Conservation (phyloP, 1,140 invertebrate species). For the Drosophila varians region DNA sequence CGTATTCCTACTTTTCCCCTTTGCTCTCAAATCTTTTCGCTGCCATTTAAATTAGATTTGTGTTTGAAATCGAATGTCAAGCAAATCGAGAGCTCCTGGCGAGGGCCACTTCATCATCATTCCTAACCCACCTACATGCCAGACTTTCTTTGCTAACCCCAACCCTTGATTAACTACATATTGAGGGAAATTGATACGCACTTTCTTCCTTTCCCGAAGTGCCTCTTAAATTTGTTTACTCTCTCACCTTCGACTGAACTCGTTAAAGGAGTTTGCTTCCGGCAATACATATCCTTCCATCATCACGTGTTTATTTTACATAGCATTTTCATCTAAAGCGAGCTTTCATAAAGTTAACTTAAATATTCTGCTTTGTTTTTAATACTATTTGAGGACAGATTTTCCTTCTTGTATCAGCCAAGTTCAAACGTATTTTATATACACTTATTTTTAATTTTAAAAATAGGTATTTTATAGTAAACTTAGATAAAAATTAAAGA, state of each 20-base stretch:
- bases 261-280: background rate
- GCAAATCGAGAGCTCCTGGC: conserved; percentile 8
- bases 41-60: conserved; percentile 31
- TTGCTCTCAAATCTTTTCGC: background rate
- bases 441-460: no score
- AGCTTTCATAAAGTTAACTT: background rate
- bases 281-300: background rate
- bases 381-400: no score
- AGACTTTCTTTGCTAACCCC: background rate
- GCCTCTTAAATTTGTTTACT: conserved; percentile 1
- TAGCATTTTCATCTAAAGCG: background rate
- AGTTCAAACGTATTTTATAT: no score
- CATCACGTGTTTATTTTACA: background rate
- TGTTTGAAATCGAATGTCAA: conserved; percentile 23
- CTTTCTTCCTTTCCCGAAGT: conserved; percentile 4
- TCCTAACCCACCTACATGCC: background rate
- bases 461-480: no score
- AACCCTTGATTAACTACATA: conserved; percentile 1
- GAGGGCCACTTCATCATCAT: conserved; percentile 1
- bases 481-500: no score
- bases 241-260: background rate
- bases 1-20: background rate
- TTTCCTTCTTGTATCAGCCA: no score
- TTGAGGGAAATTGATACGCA: conserved; percentile 14
- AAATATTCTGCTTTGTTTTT: background rate